These are phyloP conservation scores for Atherinomorus stipes DNA, from an alignment of 2,113 vertebrate genomes.

Conservation along the genomic window DNA sequence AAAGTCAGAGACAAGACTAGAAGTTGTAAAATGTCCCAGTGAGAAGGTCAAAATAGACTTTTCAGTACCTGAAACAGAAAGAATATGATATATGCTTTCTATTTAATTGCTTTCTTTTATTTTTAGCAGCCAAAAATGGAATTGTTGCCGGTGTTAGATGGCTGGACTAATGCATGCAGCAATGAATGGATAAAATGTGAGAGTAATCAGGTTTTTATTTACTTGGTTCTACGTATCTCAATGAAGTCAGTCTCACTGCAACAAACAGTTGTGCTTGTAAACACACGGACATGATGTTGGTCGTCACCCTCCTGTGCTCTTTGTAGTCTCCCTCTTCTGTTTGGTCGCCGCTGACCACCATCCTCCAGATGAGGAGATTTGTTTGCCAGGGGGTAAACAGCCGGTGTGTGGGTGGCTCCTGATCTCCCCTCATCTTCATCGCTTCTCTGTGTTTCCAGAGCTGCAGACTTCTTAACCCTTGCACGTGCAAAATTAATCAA, in stretches of 20 bases:
- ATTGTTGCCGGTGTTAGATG: not conserved
- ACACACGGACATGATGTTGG: constrained; percentile 12
- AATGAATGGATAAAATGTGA: not conserved
- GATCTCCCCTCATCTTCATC: constrained; percentile 7
- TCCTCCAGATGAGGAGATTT: constrained; percentile 51
- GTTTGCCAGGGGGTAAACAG: constrained; percentile 74
- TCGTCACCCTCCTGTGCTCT: not conserved
- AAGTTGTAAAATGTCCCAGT: too few species aligned
- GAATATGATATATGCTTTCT: not conserved
- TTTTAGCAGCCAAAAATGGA: not conserved
- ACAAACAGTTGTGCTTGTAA: not conserved
- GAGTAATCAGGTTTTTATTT: not conserved
- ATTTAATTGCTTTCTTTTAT: not conserved
- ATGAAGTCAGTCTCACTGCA: not conserved
- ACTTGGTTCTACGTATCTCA: not conserved
- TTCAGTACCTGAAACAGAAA: not conserved
- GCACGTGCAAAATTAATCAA: constrained; percentile 4
- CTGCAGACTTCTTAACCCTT: constrained; percentile 14
- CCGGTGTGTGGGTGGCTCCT: constrained; percentile 50
- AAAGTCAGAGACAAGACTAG: too few species aligned
- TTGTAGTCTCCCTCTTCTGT: constrained; percentile 15
- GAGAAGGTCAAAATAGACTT: too few species aligned
- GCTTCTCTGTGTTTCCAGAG: constrained; percentile 7
- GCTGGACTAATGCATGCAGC: not conserved
- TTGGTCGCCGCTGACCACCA: constrained; percentile 44